These are phyloP conservation scores for Haliaeetus leucogaster DNA, from an alignment of 2,113 vertebrate species.

Conservation along the genomic window DNA sequence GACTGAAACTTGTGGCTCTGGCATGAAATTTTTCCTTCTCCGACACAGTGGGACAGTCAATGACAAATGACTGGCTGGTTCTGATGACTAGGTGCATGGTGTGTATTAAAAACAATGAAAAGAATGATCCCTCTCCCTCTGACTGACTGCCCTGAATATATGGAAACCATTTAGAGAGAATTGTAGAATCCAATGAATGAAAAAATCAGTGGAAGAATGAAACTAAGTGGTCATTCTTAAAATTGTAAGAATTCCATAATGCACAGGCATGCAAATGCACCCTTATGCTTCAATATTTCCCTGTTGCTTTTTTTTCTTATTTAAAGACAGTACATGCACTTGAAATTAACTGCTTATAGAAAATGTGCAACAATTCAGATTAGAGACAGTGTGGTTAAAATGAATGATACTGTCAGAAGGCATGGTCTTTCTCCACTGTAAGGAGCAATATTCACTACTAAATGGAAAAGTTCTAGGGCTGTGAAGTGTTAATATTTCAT, in stretches of 20 bases:
- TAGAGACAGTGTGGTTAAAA: not conserved
- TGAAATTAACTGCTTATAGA: not conserved
- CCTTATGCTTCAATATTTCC: not conserved
- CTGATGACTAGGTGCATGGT: not conserved
- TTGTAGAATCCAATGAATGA: not conserved
- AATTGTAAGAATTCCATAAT: not conserved
- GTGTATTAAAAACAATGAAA: not conserved
- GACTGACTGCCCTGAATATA: not conserved
- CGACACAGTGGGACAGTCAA: not conserved
- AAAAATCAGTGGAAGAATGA: not conserved
- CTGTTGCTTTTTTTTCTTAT: not conserved
- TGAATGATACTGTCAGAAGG: not conserved
- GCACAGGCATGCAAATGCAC: not conserved
- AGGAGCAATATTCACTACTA: not conserved
- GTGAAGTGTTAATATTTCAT: not conserved
- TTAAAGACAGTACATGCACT: not conserved
- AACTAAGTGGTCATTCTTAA: not conserved
- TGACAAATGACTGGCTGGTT: not conserved
- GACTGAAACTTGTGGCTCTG: not conserved
- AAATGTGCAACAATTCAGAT: not conserved
- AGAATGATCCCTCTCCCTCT: not conserved
- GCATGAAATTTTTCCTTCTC: not conserved
- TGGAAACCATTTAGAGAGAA: not conserved
- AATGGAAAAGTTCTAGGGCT: not conserved
- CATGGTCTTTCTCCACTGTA: not conserved